Evolutionary conservation across 2,113 vertebrate genomes (phyloP).

Genomic region (Ictidomys tridecemlineatus): DNA sequence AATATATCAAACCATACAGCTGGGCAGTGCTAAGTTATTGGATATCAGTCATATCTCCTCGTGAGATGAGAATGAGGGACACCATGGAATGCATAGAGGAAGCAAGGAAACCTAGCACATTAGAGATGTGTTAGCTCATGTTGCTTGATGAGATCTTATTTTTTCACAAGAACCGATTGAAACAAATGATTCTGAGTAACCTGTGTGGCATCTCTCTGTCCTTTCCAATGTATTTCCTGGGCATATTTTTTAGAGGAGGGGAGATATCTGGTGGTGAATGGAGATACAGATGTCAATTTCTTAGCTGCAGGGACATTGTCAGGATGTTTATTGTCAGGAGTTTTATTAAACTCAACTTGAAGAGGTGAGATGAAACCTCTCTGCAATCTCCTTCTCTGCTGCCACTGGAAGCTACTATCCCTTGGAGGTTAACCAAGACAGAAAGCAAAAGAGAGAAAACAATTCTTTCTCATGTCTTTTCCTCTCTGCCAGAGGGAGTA

Average conservation of each 20-base stretch:
- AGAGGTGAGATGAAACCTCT: constrained; percentile 3
- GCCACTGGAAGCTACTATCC: neutral
- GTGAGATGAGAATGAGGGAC: too few relatives aligned
- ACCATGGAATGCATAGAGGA: too few relatives aligned
- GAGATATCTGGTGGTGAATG: neutral
- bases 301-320: neutral
- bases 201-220: neutral
- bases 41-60: too few relatives aligned
- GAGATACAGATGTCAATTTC: neutral
- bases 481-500: neutral
- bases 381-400: neutral
- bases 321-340: neutral
- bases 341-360: constrained; percentile 17
- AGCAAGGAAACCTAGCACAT: too few relatives aligned
- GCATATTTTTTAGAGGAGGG: neutral
- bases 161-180: too few relatives aligned
- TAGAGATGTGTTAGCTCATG: too few relatives aligned
- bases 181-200: too few relatives aligned
- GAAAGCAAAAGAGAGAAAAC: constrained; percentile 1
- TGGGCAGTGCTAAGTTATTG: too few relatives aligned
- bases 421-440: neutral
- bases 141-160: too few relatives aligned
- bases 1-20: too few relatives aligned
- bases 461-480: constrained; percentile 6
- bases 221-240: neutral